These are phyloP conservation scores for Notodonta ziczac DNA, from an alignment of 2,888 invertebrate species.

Conservation along the genomic window DNA sequence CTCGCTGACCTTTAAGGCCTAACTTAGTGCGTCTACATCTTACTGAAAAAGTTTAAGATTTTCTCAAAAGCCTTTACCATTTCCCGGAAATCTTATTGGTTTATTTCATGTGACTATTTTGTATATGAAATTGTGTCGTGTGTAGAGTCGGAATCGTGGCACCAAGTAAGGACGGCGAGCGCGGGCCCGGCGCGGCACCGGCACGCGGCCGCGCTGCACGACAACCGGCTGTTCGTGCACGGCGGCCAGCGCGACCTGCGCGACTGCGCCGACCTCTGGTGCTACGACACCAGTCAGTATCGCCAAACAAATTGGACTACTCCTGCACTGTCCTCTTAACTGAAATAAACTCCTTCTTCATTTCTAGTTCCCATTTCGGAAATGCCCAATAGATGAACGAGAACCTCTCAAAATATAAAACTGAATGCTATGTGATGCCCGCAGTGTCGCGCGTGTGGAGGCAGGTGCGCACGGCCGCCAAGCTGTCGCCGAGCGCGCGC, in stretches of 20 bases:
- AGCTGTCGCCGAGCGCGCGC: conserved; percentile 88
- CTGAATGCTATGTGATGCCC: no score
- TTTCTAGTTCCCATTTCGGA: background rate
- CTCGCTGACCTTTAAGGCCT: no score
- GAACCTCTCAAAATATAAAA: no score
- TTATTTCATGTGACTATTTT: no score
- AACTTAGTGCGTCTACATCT: background rate
- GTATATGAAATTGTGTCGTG: background rate
- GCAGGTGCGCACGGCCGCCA: conserved; percentile 84
- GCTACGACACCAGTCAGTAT: conserved; percentile 88
- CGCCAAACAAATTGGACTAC: no score
- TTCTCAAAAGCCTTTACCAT: no score
- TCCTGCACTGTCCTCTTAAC: no score
- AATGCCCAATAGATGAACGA: no score
- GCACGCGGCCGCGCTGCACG: conserved; percentile 92
- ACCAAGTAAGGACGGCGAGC: conserved; percentile 73
- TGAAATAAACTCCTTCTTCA: no score
- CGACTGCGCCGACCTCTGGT: conserved; percentile 91
- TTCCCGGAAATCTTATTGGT: no score
- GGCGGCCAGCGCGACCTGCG: conserved; percentile 95
- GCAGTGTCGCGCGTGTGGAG: conserved; percentile 87
- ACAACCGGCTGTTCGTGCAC: conserved; percentile 92
- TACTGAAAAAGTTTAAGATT: no score
- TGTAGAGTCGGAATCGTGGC: conserved; percentile 93
- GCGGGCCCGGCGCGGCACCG: conserved; percentile 90